Evolutionary conservation across 2,888 invertebrate genomes (phyloP), one percentile per base, ranked within the genome.

Genomic region (Zelleria hepariella): DNA sequence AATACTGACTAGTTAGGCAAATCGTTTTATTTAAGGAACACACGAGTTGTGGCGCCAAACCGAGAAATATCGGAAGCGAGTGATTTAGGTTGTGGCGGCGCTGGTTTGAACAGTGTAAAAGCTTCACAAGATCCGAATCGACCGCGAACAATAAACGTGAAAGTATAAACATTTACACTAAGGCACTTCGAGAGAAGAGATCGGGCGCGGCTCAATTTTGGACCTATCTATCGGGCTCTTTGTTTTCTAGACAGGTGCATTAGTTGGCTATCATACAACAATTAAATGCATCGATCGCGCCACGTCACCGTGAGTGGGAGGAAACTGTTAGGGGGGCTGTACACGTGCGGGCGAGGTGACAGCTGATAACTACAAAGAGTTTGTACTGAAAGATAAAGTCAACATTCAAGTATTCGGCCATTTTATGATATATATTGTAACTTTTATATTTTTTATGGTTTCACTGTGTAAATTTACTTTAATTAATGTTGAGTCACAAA

Each of bases 221-320:
- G 77, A 75, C 78, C 85, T 86, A 87, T 87, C 87, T 83, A 74
- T 75, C 68, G 70, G 68, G 66, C 73, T 76, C 80, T 84, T 88
- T 88, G 87, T 88, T 87, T 80, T 75, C 83, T 80, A 87, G 88
- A 87, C 88, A 87, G 88, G 86, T 88, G 86, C 88, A 87, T 88
- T 88, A 88, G 86, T 75, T 77, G 75, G 79, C 76, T 87, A 87
- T 84, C 84, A 78, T 76, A 80, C 80, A 85, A 84, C 87, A 88
- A 88, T 88, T 88, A 88, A 88, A 87, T 80, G 86, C 81, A 82
- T 79, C 86, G 71, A 72, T 72, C 69, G 65, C 76, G 87, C 86
- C 67, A 70, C 75, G 74, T 87, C 87, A 87, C 66, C 70, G 70
- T 86, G 85, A 86, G 73, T 81, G 69, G 73, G 68, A 65, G 68